A percentile compares a stretch with the other conserved stretches of the same genome.
phyloP scores from a whole-genome alignment of 2,797 vertebrate species.

The Furcifer pardalis region DNA sequence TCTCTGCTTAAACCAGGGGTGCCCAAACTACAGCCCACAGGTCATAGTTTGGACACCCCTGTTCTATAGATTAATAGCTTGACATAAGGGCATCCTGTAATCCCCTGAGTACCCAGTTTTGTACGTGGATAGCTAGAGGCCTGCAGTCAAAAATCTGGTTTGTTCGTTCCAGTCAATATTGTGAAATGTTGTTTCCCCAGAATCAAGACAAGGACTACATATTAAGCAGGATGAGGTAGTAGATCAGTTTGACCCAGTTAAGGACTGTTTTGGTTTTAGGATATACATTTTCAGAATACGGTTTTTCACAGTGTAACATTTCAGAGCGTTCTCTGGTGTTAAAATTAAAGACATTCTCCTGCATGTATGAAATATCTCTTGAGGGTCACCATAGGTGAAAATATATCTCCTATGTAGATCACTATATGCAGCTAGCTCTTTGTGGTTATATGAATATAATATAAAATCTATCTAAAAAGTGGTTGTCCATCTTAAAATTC shows the following conservation, averaged over 20 bases:
- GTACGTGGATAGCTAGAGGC: slow-evolving; percentile 19
- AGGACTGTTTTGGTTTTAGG: background rate
- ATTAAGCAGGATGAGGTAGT: background rate
- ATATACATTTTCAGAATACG: too few relatives aligned
- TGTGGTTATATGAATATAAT: background rate
- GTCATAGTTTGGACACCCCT: too few relatives aligned
- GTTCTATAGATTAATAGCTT: slow-evolving; percentile 34
- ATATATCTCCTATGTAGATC: background rate
- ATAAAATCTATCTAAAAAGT: background rate
- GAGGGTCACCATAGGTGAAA: background rate
- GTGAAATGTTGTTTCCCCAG: background rate
- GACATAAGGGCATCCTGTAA: slow-evolving; percentile 6
- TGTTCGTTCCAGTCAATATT: background rate
- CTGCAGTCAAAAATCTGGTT: slow-evolving; percentile 23
- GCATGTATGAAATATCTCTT: background rate
- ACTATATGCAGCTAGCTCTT: background rate
- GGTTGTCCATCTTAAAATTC: background rate
- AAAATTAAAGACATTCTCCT: background rate
- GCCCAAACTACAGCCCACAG: too few relatives aligned
- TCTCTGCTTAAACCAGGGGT: too few relatives aligned
- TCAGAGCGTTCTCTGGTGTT: background rate
- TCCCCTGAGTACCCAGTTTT: slow-evolving; percentile 18
- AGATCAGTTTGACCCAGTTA: background rate
- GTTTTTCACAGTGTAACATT: background rate
- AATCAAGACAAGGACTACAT: background rate